Percentiles rank a stretch among this genome's conserved stretches.
Evolutionary conservation across 1,140 invertebrate species (phyloP).

Genomic region (Zaprionus inermis): DNA sequence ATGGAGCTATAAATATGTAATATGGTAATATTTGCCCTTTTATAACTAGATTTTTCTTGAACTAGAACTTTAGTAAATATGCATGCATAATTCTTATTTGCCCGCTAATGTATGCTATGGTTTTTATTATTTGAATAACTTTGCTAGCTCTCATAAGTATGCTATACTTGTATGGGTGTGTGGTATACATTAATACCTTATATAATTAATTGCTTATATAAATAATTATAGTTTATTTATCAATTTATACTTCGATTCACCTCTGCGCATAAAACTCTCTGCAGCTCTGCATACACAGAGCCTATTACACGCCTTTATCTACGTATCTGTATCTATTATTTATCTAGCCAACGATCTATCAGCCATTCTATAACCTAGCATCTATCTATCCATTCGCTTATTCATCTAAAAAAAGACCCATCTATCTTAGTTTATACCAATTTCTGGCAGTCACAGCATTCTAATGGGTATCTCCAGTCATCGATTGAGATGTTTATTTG

Average conservation of each 20-base stretch:
- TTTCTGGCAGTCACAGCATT: background rate
- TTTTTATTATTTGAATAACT: too few species aligned
- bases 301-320: background rate
- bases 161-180: background rate
- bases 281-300: background rate
- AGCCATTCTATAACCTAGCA: background rate
- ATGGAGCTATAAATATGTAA: too few species aligned
- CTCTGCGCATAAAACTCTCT: too few species aligned
- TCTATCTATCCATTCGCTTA: background rate
- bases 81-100: background rate
- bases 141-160: too few species aligned
- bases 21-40: too few species aligned
- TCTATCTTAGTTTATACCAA: background rate
- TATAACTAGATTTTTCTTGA: too few species aligned
- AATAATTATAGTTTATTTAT: too few species aligned
- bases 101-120: background rate
- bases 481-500: background rate
- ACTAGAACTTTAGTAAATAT: too few species aligned
- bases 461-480: conserved; percentile 1
- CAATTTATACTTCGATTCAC: background rate
- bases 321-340: background rate
- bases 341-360: background rate
- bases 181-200: background rate
- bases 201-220: background rate
- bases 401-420: background rate